These are phyloP conservation scores for Miniopterus natalensis DNA, from an alignment of 2,113 vertebrate genomes.

Conservation along the genomic window DNA sequence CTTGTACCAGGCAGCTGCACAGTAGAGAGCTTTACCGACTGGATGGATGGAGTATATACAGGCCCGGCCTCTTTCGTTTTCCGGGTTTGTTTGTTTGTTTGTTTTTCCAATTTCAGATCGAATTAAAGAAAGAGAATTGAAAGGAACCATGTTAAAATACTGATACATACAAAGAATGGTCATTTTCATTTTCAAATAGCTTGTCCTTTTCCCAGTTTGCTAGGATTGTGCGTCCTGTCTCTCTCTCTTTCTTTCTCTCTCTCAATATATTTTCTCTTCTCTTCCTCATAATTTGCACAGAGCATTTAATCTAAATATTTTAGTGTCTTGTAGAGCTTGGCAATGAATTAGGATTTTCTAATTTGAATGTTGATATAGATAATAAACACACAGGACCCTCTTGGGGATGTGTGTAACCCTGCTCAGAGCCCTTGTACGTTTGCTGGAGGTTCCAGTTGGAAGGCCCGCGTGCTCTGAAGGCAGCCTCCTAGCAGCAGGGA, in stretches of 20 bases:
- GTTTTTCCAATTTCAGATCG: not conserved
- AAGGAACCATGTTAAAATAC: slow-evolving; percentile 42
- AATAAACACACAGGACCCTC: not conserved
- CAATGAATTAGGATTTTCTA: slow-evolving; percentile 45
- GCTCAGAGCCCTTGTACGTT: not conserved
- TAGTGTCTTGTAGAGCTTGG: not conserved
- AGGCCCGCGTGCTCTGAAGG: not conserved
- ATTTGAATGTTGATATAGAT: not conserved
- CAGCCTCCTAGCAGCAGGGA: not conserved
- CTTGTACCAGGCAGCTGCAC: not conserved
- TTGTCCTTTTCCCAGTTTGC: slow-evolving; percentile 22
- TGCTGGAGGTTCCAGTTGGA: not conserved
- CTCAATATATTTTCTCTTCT: not conserved
- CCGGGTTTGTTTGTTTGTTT: not conserved
- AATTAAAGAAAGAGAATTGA: slow-evolving; percentile 23
- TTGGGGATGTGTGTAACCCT: not conserved
- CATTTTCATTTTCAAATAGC: slow-evolving; percentile 35
- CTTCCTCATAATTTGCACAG: not conserved
- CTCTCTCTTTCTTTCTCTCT: not conserved
- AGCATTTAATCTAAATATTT: slow-evolving; percentile 48
- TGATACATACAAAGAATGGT: not conserved
- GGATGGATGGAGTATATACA: not conserved
- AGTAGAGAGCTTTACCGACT: not conserved
- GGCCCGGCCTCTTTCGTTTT: not conserved
- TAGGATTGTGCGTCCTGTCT: not conserved